A percentile compares a stretch with the other conserved stretches of the same genome.
Evolutionary conservation across 1,140 invertebrate genomes (phyloP).

Genomic region (Wasmannia auropunctata): DNA sequence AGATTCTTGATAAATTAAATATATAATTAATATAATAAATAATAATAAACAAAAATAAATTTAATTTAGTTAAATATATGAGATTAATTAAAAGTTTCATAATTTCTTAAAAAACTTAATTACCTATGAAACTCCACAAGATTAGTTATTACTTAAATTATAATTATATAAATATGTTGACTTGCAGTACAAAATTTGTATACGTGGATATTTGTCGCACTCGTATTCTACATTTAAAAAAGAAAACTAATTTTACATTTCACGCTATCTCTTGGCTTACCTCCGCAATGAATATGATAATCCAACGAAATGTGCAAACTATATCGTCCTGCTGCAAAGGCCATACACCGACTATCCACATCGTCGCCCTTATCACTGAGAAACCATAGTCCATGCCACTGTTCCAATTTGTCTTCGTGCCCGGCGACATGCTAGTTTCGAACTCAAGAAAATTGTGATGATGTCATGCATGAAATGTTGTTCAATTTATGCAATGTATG

Average conservation of each 20-base stretch:
- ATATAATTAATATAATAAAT: no score
- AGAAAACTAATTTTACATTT: neutral
- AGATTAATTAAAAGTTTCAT: neutral
- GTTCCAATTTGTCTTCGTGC: slow-evolving; percentile 24
- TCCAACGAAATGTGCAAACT: slow-evolving; percentile 30
- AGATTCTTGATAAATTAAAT: neutral
- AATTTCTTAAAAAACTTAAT: neutral
- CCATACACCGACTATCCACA: slow-evolving; percentile 37
- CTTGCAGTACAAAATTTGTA: neutral
- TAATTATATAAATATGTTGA: neutral
- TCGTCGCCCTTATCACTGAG: neutral
- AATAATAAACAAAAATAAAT: no score
- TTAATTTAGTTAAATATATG: neutral
- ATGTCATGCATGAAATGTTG: neutral
- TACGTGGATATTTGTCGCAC: neutral
- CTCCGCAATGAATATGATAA: neutral
- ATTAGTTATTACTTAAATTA: neutral
- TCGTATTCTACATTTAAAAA: neutral
- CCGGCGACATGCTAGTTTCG: neutral
- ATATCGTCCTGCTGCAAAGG: slow-evolving; percentile 24
- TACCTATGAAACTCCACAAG: neutral
- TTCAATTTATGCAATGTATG: neutral
- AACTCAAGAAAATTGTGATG: neutral
- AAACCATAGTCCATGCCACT: slow-evolving; percentile 36
- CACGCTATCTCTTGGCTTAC: neutral